Percentiles rank a stretch among this genome's conserved stretches.
phyloP scores from a whole-genome alignment of 2,888 invertebrate genomes.

The Micropterix aruncella region DNA sequence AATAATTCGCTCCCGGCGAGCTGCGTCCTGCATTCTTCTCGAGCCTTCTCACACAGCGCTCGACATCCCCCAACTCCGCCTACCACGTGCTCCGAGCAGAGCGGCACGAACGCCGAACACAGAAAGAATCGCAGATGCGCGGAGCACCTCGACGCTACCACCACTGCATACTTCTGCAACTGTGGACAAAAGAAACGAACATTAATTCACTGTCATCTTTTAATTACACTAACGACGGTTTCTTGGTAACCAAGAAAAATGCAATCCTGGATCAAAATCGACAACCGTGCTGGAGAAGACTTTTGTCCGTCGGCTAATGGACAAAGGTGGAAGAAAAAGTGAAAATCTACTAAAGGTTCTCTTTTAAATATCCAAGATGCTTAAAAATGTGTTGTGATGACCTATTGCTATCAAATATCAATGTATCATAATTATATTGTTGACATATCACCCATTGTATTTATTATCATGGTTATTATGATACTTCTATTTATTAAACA shows the following conservation, averaged over 20 bases:
- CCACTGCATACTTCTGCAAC: slow-evolving; percentile 54
- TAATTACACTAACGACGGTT: neutral
- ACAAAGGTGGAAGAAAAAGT: too few relatives aligned
- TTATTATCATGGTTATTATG: too few relatives aligned
- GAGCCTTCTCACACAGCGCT: slow-evolving; percentile 69
- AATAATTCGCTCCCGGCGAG: slow-evolving; percentile 25
- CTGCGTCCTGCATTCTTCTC: slow-evolving; percentile 55
- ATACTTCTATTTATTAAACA: too few relatives aligned
- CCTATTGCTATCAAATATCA: too few relatives aligned
- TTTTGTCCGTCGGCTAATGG: slow-evolving; percentile 3
- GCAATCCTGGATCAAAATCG: neutral
- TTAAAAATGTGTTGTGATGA: too few relatives aligned
- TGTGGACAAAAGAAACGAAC: slow-evolving; percentile 30
- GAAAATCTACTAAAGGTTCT: slow-evolving; percentile 6
- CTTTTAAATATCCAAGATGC: too few relatives aligned
- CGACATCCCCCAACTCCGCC: slow-evolving; percentile 78
- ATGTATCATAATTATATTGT: too few relatives aligned
- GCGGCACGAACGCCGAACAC: slow-evolving; percentile 81
- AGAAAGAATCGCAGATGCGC: slow-evolving; percentile 71
- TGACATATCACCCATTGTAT: too few relatives aligned
- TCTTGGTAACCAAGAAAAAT: too few relatives aligned
- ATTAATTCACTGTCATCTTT: slow-evolving; percentile 1
- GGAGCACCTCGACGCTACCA: slow-evolving; percentile 70
- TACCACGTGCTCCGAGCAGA: slow-evolving; percentile 78
- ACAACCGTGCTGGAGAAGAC: neutral